phyloP scores from a whole-genome alignment of 2,888 invertebrate species.

The Lottia scabra region DNA sequence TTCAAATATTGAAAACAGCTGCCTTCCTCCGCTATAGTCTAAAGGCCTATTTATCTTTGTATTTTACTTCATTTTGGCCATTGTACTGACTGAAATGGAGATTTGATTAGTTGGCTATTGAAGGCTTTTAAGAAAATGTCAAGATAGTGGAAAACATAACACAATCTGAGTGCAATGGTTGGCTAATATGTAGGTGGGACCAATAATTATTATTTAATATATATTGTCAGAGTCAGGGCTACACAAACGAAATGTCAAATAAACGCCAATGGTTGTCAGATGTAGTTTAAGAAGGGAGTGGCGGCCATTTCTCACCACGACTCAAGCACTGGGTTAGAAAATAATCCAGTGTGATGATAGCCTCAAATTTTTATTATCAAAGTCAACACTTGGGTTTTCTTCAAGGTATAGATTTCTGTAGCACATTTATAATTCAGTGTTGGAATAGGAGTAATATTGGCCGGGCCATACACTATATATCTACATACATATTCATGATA shows the following conservation, averaged over 20 bases:
- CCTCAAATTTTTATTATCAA: too few species aligned
- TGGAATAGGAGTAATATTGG: too few species aligned
- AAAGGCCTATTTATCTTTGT: neutral
- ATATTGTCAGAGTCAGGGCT: neutral
- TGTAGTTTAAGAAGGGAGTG: slow-evolving; percentile 1
- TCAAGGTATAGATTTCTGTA: too few species aligned
- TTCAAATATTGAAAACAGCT: neutral
- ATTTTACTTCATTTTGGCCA: neutral
- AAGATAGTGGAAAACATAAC: neutral
- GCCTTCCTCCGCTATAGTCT: neutral
- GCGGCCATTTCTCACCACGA: neutral
- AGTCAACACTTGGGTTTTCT: too few species aligned
- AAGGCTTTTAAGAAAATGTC: slow-evolving; percentile 4
- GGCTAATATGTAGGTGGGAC: neutral
- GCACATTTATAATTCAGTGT: too few species aligned
- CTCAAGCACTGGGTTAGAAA: neutral
- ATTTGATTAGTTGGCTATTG: neutral
- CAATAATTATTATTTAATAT: neutral
- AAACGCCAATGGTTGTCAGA: neutral
- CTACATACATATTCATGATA: too few species aligned
- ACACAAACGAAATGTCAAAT: neutral
- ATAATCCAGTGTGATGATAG: too few species aligned
- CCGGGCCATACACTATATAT: too few species aligned
- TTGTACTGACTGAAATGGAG: neutral
- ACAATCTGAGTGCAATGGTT: slow-evolving; percentile 2